Evolutionary conservation across 2,797 vertebrate genomes (phyloP).

Genomic region (Hipposideros larvatus): DNA sequence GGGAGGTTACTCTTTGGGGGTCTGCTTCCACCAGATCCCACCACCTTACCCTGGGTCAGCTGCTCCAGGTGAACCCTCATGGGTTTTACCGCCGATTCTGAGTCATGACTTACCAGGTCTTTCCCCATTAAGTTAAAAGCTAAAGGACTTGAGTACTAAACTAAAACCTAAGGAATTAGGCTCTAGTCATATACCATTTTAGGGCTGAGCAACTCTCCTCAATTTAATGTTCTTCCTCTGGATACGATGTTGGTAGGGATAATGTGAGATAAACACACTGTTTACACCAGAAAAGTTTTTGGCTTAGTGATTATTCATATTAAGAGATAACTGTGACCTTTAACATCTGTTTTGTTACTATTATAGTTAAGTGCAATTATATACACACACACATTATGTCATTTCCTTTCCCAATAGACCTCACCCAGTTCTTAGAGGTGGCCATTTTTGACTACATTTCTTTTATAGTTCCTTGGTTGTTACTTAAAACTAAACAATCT

Average conservation of each 20-base stretch:
- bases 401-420: background rate
- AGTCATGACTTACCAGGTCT: background rate
- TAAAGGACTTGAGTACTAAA: background rate
- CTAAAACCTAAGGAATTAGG: background rate
- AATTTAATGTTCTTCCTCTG: background rate
- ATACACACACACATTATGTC: too few species aligned
- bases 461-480: slow-evolving; percentile 8
- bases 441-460: background rate
- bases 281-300: background rate
- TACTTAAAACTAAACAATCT: slow-evolving; percentile 4
- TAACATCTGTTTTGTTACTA: background rate
- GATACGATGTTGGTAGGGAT: background rate
- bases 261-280: background rate
- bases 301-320: background rate
- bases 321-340: background rate
- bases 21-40: background rate
- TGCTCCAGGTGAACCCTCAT: background rate
- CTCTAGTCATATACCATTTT: background rate
- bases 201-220: background rate
- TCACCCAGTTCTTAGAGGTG: slow-evolving; percentile 8
- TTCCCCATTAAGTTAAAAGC: background rate
- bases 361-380: background rate
- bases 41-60: background rate
- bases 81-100: background rate
- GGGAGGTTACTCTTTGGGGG: background rate